phyloP scores from a whole-genome alignment of 2,888 invertebrate genomes.

The Boloria selene region DNA sequence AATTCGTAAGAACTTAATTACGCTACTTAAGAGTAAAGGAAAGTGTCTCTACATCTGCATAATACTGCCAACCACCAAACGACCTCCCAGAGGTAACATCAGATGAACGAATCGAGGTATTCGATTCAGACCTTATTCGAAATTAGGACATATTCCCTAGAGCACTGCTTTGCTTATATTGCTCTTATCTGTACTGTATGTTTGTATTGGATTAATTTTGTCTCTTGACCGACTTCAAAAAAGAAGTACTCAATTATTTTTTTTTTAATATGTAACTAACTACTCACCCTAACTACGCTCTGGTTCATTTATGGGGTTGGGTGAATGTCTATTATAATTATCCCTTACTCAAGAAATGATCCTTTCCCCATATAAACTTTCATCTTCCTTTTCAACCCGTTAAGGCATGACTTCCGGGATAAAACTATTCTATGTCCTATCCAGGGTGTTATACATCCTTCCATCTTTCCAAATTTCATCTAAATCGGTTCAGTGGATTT shows the following conservation, averaged over 20 bases:
- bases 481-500: too few relatives aligned
- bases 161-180: constrained; percentile 25
- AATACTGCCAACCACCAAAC: constrained; percentile 33
- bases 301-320: too few relatives aligned
- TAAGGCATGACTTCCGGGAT: too few relatives aligned
- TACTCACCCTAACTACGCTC: too few relatives aligned
- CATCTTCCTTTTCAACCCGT: too few relatives aligned
- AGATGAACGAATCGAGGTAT: constrained; percentile 23
- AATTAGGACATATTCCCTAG: constrained; percentile 37
- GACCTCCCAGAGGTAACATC: constrained; percentile 35
- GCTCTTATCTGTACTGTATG: constrained; percentile 31
- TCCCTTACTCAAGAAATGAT: too few relatives aligned
- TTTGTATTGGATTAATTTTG: constrained; percentile 22
- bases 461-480: too few relatives aligned
- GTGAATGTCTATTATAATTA: too few relatives aligned
- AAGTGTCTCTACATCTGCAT: constrained; percentile 22
- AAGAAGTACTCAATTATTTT: not conserved
- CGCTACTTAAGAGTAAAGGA: constrained; percentile 5
- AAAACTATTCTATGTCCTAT: too few relatives aligned
- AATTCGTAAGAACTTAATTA: constrained; percentile 12
- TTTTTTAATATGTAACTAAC: not conserved
- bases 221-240: not conserved
- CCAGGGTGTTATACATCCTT: too few relatives aligned
- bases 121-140: constrained; percentile 32
- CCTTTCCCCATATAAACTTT: too few relatives aligned